These are phyloP conservation scores for Tetraneura akinire DNA, from an alignment of 1,140 invertebrate genomes.

Conservation along the genomic window DNA sequence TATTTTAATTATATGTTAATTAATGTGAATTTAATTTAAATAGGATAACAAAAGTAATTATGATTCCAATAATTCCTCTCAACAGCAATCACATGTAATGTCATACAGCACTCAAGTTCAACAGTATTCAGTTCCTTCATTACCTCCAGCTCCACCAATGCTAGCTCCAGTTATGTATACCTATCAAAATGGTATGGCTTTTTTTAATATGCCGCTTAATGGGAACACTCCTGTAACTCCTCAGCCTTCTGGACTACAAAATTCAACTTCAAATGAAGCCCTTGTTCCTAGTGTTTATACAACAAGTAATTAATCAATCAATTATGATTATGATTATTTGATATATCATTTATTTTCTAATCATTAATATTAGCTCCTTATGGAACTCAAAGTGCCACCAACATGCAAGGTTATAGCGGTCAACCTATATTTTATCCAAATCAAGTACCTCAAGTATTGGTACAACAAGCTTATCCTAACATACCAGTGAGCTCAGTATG, in stretches of 20 bases:
- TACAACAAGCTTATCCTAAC: constrained; percentile 45
- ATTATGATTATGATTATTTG: neutral
- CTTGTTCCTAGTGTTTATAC: constrained; percentile 20
- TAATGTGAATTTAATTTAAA: neutral
- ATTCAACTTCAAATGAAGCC: constrained; percentile 26
- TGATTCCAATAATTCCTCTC: constrained; percentile 20
- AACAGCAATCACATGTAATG: constrained; percentile 49
- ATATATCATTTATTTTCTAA: neutral
- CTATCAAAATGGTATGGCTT: constrained; percentile 56
- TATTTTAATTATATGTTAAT: constrained; percentile 36
- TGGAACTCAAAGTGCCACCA: constrained; percentile 24
- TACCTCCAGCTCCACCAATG: constrained; percentile 27
- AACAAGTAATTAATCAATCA: constrained; percentile 11
- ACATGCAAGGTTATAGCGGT: constrained; percentile 47
- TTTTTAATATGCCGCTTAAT: constrained; percentile 53
- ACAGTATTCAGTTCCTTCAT: constrained; percentile 48
- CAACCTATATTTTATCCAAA: constrained; percentile 50
- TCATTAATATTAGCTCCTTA: constrained; percentile 32
- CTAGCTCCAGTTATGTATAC: constrained; percentile 53
- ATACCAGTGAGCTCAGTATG: constrained; percentile 29
- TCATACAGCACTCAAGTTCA: constrained; percentile 50
- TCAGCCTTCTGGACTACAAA: constrained; percentile 21
- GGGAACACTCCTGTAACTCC: constrained; percentile 27
- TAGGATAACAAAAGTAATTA: constrained; percentile 41
- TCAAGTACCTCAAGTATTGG: constrained; percentile 39